These are phyloP conservation scores for Danio choprae DNA, from an alignment of 2,797 vertebrate genomes.

Conservation along the genomic window DNA sequence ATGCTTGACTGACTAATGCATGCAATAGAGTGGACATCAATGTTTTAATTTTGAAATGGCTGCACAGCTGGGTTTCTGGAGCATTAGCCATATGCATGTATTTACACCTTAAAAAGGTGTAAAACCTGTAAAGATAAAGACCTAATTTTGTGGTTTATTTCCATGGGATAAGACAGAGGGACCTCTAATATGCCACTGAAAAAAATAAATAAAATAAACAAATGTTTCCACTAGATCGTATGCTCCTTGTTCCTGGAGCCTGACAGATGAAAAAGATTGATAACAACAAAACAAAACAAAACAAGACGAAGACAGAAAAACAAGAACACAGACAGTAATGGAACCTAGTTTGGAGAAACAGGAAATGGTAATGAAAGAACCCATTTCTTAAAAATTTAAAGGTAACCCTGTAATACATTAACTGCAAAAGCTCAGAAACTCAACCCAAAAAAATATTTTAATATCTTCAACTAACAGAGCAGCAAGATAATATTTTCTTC, in stretches of 20 bases:
- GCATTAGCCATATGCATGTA: not conserved
- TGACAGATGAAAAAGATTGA: constrained; percentile 19
- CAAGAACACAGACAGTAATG: constrained; percentile 34
- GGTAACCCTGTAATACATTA: not conserved
- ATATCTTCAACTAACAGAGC: not conserved
- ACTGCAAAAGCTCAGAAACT: not conserved
- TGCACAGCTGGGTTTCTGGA: not conserved
- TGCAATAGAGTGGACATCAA: not conserved
- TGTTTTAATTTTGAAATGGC: not conserved
- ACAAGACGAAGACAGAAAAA: constrained; percentile 3
- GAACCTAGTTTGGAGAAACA: constrained; percentile 29
- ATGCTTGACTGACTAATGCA: not conserved
- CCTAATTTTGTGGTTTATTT: not conserved
- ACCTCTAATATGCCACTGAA: constrained; percentile 3
- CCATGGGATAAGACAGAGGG: not conserved
- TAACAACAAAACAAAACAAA: constrained; percentile 26
- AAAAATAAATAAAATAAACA: not conserved
- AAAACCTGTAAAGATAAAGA: not conserved
- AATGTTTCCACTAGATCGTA: constrained; percentile 1
- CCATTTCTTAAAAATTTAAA: not conserved
- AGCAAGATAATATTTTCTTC: not conserved
- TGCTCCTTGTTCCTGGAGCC: constrained; percentile 43
- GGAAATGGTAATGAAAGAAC: constrained; percentile 8
- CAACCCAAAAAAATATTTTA: not conserved
- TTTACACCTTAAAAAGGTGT: no score